A percentile compares a stretch with the other conserved stretches of the same genome.
These are phyloP conservation scores for Campoplex nolae DNA, from an alignment of 2,888 invertebrate species.

Conservation along the genomic window DNA sequence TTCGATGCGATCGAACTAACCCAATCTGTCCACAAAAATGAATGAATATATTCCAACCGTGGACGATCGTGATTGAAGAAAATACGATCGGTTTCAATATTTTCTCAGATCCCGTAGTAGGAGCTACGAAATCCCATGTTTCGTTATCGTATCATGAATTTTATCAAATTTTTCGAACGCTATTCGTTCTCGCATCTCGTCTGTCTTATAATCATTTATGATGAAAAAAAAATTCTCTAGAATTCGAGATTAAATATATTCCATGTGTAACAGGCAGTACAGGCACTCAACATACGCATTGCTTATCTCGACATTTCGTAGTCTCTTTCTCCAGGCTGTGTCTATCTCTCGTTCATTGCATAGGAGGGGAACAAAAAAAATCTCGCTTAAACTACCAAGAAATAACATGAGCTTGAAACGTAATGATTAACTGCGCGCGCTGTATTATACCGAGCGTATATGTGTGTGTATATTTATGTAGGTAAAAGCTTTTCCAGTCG, in stretches of 20 bases:
- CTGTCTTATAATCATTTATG: background rate
- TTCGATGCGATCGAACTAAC: background rate
- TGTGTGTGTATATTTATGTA: slow-evolving; percentile 3
- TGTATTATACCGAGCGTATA: slow-evolving; percentile 8
- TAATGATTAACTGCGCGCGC: slow-evolving; percentile 62
- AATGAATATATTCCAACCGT: no score
- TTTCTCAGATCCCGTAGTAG: background rate
- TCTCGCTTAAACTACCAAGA: slow-evolving; percentile 39
- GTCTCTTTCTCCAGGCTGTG: slow-evolving; percentile 11
- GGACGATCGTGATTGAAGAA: background rate
- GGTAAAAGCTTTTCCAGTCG: slow-evolving; percentile 64
- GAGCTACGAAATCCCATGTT: background rate
- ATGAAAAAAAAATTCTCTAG: background rate
- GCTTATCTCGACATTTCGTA: slow-evolving; percentile 36
- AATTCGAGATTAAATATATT: background rate
- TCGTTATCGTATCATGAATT: background rate
- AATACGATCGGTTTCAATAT: background rate
- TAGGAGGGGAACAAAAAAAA: background rate
- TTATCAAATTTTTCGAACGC: background rate
- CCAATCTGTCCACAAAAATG: background rate
- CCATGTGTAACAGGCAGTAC: background rate
- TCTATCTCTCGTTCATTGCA: slow-evolving; percentile 16
- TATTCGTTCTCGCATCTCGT: background rate
- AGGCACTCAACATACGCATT: background rate
- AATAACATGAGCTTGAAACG: slow-evolving; percentile 55